These are phyloP conservation scores for Pocillopora grandis DNA, from an alignment of 92 coral and sea anemone species.

Conservation along the genomic window DNA sequence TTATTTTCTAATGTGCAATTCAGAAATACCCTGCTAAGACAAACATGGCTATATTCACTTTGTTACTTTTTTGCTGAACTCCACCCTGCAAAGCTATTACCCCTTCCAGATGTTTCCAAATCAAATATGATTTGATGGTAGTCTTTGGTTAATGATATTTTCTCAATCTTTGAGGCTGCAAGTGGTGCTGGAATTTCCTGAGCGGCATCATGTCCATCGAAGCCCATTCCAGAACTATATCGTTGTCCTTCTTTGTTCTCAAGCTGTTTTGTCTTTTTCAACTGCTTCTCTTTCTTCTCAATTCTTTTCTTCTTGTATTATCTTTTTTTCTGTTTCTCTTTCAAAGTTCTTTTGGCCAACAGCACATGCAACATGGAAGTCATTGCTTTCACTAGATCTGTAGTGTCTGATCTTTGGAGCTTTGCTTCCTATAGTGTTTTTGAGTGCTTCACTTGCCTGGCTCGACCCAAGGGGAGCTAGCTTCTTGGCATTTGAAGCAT, in stretches of 20 bases:
- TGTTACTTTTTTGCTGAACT: no score
- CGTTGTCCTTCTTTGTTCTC: no score
- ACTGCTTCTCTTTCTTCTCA: neutral
- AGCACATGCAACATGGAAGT: constrained; percentile 39
- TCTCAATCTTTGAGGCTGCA: no score
- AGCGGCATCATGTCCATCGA: no score
- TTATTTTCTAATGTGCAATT: no score
- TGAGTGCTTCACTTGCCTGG: neutral
- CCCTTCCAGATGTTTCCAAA: constrained; percentile 54
- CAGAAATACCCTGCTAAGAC: no score
- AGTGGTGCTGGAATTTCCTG: no score
- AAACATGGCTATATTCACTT: no score
- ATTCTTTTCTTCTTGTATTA: constrained; percentile 39
- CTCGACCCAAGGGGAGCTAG: constrained; percentile 33
- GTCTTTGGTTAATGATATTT: neutral
- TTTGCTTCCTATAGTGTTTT: constrained; percentile 24
- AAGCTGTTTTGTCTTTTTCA: no score
- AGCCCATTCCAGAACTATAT: no score
- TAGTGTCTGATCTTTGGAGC: constrained; percentile 58
- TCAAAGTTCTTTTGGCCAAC: constrained; percentile 26
- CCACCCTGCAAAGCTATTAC: neutral
- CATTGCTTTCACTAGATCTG: constrained; percentile 48
- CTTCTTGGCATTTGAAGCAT: constrained; percentile 19
- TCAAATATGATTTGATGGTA: constrained; percentile 31
- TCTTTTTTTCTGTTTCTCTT: constrained; percentile 13